Evolutionary conservation across 2,888 invertebrate genomes (phyloP).

Genomic region (Drosophila rellima): DNA sequence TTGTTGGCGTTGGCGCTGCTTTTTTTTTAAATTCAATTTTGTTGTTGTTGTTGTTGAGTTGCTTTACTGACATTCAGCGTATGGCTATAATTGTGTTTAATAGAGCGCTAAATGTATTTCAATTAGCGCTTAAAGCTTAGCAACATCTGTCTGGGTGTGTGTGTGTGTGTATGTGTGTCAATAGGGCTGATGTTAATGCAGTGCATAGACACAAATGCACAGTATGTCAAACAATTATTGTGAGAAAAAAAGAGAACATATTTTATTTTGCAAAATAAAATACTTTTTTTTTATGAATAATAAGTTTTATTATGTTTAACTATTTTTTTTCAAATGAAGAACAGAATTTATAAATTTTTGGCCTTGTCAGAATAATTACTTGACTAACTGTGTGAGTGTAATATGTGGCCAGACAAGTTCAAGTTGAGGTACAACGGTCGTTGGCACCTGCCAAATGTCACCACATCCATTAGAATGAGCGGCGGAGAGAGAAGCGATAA

Average conservation of each 20-base stretch:
- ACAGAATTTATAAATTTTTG: not conserved
- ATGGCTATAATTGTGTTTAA: constrained; percentile 74
- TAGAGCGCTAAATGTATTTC: constrained; percentile 77
- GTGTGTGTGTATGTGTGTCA: constrained; percentile 53
- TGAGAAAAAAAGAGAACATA: not conserved
- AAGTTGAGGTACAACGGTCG: constrained; percentile 48
- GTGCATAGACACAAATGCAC: not conserved
- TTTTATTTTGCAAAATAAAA: not conserved
- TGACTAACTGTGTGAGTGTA: not conserved
- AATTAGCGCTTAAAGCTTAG: constrained; percentile 68
- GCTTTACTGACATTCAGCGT: constrained; percentile 50
- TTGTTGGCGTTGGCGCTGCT: constrained; percentile 55
- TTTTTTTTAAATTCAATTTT: constrained; percentile 6
- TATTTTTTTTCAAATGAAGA: not conserved
- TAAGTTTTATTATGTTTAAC: not conserved
- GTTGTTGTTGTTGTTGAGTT: constrained; percentile 8
- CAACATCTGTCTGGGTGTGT: constrained; percentile 10
- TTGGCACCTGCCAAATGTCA: constrained; percentile 52
- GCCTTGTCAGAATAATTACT: not conserved
- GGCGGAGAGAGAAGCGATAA: constrained; percentile 9
- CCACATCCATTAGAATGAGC: constrained; percentile 12
- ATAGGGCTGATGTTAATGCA: constrained; percentile 28
- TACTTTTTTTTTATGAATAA: not conserved
- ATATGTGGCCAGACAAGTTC: constrained; percentile 40
- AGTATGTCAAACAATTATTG: not conserved